Conservation (phyloP, 2,888 invertebrate species). For the Brachyptera putata region DNA sequence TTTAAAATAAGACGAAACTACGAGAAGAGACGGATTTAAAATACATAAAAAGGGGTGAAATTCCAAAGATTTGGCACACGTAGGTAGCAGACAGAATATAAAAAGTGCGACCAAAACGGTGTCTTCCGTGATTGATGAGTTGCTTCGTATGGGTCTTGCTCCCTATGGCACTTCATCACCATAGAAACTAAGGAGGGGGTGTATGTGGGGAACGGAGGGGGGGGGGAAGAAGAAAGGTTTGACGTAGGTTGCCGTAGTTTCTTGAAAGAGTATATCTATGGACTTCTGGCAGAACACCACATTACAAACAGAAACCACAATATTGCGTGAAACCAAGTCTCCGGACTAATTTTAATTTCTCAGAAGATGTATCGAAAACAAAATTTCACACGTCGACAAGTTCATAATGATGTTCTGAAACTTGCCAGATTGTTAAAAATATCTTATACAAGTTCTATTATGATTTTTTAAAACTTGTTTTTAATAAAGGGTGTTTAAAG, state of each 20-base stretch:
- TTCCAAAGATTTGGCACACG: neutral
- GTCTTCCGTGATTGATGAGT: neutral
- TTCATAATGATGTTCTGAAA: neutral
- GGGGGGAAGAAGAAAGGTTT: too few species aligned
- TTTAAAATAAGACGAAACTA: too few species aligned
- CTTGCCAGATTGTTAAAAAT: too few species aligned
- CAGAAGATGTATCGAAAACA: neutral
- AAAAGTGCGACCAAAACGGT: neutral
- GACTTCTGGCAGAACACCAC: neutral
- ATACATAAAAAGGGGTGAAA: too few species aligned
- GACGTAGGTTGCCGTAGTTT: neutral
- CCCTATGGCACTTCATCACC: conserved; percentile 12
- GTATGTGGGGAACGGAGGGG: too few species aligned
- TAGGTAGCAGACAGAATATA: neutral
- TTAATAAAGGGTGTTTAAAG: too few species aligned
- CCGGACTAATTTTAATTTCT: too few species aligned
- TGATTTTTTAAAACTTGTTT: too few species aligned
- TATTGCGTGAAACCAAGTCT: too few species aligned
- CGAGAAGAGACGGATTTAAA: too few species aligned
- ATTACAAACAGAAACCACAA: neutral
- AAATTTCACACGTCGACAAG: neutral
- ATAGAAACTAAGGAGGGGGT: neutral
- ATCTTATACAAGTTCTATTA: too few species aligned
- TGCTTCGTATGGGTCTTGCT: conserved; percentile 1
- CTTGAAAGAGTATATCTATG: neutral